phyloP scores from a whole-genome alignment of 2,888 invertebrate genomes.

The Zaprionus obscuricornis region DNA sequence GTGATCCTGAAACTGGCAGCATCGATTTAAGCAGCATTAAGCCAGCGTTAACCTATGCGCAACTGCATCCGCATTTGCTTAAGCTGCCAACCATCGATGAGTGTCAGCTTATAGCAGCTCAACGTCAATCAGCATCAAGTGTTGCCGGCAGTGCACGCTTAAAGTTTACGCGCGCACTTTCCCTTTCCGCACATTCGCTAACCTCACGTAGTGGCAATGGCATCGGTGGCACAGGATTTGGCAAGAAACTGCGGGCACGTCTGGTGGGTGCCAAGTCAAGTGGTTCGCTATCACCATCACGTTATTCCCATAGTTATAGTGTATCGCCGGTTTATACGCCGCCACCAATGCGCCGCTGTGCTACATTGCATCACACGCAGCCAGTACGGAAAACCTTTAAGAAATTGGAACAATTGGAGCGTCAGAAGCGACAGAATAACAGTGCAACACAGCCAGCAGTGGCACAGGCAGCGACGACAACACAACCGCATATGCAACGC shows the following conservation, averaged over 20 bases:
- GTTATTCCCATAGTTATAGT: slow-evolving; percentile 71
- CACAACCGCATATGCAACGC: slow-evolving; percentile 64
- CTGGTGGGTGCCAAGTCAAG: slow-evolving; percentile 66
- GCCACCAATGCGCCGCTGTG: slow-evolving; percentile 81
- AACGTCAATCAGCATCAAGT: slow-evolving; percentile 44
- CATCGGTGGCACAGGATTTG: slow-evolving; percentile 50
- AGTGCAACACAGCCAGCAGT: slow-evolving; percentile 8
- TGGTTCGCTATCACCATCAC: slow-evolving; percentile 74
- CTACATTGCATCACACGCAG: slow-evolving; percentile 81
- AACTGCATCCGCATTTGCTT: slow-evolving; percentile 78
- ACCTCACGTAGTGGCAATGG: slow-evolving; percentile 51
- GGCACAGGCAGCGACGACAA: slow-evolving; percentile 11
- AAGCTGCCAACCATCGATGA: slow-evolving; percentile 82
- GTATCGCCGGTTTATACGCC: slow-evolving; percentile 80
- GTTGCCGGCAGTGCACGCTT: slow-evolving; percentile 53
- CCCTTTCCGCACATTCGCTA: slow-evolving; percentile 79
- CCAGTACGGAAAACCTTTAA: slow-evolving; percentile 80
- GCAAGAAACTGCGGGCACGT: slow-evolving; percentile 69
- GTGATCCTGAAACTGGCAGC: slow-evolving; percentile 31
- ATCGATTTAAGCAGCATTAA: slow-evolving; percentile 12
- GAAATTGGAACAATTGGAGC: slow-evolving; percentile 80
- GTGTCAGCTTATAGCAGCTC: slow-evolving; percentile 70
- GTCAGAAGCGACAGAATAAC: slow-evolving; percentile 64
- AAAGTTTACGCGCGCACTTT: slow-evolving; percentile 78
- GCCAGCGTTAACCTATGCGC: slow-evolving; percentile 64